Evolutionary conservation across 2,888 invertebrate genomes (phyloP).

Genomic region (Theretra japonica): DNA sequence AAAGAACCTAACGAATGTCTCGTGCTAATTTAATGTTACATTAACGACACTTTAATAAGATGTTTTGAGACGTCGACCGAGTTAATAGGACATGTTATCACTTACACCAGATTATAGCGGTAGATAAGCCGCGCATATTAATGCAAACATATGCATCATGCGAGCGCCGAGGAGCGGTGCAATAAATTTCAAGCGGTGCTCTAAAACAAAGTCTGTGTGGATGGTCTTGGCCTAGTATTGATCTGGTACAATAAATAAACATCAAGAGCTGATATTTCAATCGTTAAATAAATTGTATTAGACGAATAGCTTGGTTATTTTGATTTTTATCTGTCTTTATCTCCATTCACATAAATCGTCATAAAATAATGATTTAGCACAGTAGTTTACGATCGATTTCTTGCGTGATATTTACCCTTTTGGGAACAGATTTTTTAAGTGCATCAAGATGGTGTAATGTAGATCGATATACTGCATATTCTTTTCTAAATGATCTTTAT

Average conservation of each 20-base stretch:
- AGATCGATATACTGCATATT: too few relatives aligned
- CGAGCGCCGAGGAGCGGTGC: background rate
- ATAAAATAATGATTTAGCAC: too few relatives aligned
- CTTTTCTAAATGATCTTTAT: too few relatives aligned
- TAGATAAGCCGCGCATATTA: background rate
- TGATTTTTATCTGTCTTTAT: too few relatives aligned
- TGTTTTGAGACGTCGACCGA: background rate
- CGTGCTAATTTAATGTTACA: background rate
- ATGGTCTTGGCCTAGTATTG: constrained; percentile 1
- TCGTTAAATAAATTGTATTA: background rate
- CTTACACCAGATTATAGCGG: constrained; percentile 7
- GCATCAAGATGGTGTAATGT: too few relatives aligned
- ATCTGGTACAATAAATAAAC: background rate
- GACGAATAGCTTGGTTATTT: too few relatives aligned
- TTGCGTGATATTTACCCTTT: too few relatives aligned
- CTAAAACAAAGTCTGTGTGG: background rate
- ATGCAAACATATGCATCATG: constrained; percentile 3
- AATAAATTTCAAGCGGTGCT: background rate
- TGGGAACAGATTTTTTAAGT: too few relatives aligned
- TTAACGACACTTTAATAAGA: constrained; percentile 14
- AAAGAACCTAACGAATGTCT: constrained; percentile 5
- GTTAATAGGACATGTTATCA: constrained; percentile 4
- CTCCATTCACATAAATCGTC: too few relatives aligned
- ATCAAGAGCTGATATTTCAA: background rate
- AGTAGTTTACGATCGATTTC: too few relatives aligned